A percentile compares a stretch with the other conserved stretches of the same genome.
phyloP scores from a whole-genome alignment of 2,113 vertebrate genomes.

The Copsychus sechellarum region DNA sequence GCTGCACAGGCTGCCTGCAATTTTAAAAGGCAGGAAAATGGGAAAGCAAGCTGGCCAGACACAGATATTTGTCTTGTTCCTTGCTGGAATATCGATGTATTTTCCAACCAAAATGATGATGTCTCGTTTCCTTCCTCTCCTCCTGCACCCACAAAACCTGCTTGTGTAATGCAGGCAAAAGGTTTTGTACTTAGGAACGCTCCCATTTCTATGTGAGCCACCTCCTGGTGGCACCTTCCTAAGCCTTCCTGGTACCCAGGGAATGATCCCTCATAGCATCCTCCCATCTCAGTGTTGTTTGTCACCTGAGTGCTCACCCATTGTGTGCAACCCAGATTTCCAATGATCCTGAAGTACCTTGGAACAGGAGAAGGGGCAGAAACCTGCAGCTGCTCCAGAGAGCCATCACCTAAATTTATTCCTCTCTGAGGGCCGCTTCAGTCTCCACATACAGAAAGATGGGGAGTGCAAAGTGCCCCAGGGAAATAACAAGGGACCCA shows the following conservation, averaged over 20 bases:
- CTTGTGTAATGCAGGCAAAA: neutral
- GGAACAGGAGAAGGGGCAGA: neutral
- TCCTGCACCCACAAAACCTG: neutral
- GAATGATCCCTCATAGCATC: neutral
- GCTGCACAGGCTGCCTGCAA: neutral
- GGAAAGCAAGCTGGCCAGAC: neutral
- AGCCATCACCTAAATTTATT: neutral
- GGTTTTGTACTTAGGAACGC: neutral
- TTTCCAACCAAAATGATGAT: neutral
- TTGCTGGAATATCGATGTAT: fast-evolving
- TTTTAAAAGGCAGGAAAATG: neutral
- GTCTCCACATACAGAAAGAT: fast-evolving
- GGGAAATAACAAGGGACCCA: neutral
- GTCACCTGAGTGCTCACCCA: neutral
- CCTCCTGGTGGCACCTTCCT: neutral
- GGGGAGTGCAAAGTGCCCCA: neutral
- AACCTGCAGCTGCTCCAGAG: neutral
- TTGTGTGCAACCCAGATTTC: fast-evolving
- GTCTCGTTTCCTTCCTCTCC: fast-evolving
- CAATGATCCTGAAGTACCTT: neutral
- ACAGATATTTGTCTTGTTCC: neutral
- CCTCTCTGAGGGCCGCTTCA: neutral
- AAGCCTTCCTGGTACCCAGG: neutral
- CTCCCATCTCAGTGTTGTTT: neutral
- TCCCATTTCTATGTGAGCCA: neutral